Conservation (phyloP, 2,888 invertebrate genomes). For the Pteria penguin region DNA sequence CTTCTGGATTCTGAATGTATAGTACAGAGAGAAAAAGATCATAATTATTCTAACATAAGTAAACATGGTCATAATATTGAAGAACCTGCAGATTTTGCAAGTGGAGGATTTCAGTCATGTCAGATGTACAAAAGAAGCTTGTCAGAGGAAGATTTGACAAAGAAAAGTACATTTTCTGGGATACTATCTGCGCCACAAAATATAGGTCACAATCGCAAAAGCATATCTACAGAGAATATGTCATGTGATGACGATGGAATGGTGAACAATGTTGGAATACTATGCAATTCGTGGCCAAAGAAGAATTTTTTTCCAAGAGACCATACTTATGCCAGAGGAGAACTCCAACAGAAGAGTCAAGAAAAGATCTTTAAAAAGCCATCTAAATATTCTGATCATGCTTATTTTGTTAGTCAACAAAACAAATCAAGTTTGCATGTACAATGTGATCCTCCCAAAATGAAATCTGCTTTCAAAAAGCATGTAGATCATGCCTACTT, state of each 20-base stretch:
- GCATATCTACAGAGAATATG: not conserved
- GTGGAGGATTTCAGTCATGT: not conserved
- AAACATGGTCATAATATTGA: not conserved
- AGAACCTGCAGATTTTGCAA: not conserved
- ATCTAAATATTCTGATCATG: too few species aligned
- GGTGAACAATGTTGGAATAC: not conserved
- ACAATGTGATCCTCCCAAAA: too few species aligned
- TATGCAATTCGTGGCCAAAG: slow-evolving; percentile 38
- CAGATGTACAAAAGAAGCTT: slow-evolving; percentile 19
- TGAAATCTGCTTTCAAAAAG: too few species aligned
- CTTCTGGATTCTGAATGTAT: slow-evolving; percentile 15
- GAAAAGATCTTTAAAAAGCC: too few species aligned
- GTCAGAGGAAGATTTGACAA: slow-evolving; percentile 29
- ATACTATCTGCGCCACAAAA: not conserved
- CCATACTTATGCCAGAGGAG: slow-evolving; percentile 39
- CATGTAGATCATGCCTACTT: too few species aligned
- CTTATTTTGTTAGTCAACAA: too few species aligned
- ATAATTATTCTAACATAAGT: slow-evolving; percentile 35
- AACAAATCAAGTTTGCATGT: too few species aligned
- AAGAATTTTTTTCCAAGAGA: slow-evolving; percentile 22
- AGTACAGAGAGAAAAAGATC: slow-evolving; percentile 35
- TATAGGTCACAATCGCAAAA: too few species aligned
- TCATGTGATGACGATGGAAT: too few species aligned
- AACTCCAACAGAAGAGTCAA: not conserved
- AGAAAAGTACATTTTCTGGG: not conserved